Evolutionary conservation across 1,140 invertebrate species (phyloP).

Genomic region (Luehdorfia chinensis): DNA sequence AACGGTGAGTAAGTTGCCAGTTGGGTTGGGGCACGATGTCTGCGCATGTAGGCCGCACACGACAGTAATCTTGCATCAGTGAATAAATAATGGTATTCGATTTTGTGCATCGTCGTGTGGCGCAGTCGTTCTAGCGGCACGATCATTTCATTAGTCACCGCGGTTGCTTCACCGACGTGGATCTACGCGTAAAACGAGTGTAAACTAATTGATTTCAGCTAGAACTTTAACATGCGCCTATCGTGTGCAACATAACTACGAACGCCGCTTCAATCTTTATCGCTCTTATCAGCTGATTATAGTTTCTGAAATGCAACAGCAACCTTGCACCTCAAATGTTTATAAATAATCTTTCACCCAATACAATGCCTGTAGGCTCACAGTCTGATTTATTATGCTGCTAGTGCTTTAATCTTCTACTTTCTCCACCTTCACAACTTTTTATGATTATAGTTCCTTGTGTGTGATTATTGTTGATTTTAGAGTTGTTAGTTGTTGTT

Average conservation of each 20-base stretch:
- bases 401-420: conserved; percentile 14
- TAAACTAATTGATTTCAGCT: conserved; percentile 58
- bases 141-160: conserved; percentile 42
- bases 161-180: conserved; percentile 19
- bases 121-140: conserved; percentile 48
- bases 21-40: conserved; percentile 39
- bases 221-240: conserved; percentile 60
- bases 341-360: conserved; percentile 41
- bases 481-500: too few species aligned
- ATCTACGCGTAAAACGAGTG: conserved; percentile 25
- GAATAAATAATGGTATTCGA: conserved; percentile 72
- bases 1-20: conserved; percentile 61
- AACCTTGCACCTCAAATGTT: conserved; percentile 44
- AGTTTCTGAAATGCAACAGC: conserved; percentile 47
- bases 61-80: conserved; percentile 65
- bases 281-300: conserved; percentile 71
- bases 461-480: too few species aligned
- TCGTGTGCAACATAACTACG: conserved; percentile 36
- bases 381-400: conserved; percentile 17
- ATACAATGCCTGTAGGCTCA: not conserved
- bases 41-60: conserved; percentile 69
- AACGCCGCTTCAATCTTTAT: conserved; percentile 41
- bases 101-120: conserved; percentile 65
- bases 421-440: too few species aligned
- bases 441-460: too few species aligned